Percentiles rank a stretch among this genome's conserved stretches.
These are phyloP conservation scores for Perizoma flavofasciatum DNA, from an alignment of 2,888 invertebrate genomes.

Conservation along the genomic window DNA sequence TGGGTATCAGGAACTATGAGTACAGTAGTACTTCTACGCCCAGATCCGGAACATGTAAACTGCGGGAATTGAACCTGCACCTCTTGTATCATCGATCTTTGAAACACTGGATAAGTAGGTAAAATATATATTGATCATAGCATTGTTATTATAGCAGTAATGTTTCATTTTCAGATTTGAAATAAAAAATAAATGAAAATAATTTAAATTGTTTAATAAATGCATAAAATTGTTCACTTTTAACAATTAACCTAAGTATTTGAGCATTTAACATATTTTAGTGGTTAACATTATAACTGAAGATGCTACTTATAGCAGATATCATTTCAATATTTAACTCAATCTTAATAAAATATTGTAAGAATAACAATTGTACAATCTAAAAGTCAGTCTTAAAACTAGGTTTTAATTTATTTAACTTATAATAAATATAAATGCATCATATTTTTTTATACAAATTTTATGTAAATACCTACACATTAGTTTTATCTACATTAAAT, in stretches of 20 bases:
- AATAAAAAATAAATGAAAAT: conserved; percentile 8
- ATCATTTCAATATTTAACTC: conserved; percentile 12
- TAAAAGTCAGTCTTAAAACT: conserved; percentile 60
- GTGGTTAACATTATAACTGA: conserved; percentile 31
- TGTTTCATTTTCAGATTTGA: no score
- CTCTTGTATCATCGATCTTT: no score
- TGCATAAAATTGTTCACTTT: conserved; percentile 61
- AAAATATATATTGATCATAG: no score
- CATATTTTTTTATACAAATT: conserved; percentile 61
- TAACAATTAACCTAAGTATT: conserved; percentile 51
- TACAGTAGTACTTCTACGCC: no score
- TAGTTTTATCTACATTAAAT: conserved; percentile 20
- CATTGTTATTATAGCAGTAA: no score
- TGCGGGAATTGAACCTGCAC: no score
- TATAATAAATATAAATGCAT: conserved; percentile 72
- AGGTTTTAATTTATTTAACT: conserved; percentile 43
- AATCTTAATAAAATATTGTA: conserved; percentile 21
- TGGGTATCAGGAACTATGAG: no score
- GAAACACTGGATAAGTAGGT: no score
- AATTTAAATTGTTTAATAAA: conserved; percentile 68
- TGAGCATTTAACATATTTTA: conserved; percentile 42
- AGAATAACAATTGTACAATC: conserved; percentile 33
- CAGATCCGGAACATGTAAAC: no score
- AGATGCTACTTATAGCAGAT: conserved; percentile 19
- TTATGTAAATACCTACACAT: conserved; percentile 46